Base-by-base conservation (phyloP, 2,888 invertebrate genomes). In the Helleia helle region DNA sequence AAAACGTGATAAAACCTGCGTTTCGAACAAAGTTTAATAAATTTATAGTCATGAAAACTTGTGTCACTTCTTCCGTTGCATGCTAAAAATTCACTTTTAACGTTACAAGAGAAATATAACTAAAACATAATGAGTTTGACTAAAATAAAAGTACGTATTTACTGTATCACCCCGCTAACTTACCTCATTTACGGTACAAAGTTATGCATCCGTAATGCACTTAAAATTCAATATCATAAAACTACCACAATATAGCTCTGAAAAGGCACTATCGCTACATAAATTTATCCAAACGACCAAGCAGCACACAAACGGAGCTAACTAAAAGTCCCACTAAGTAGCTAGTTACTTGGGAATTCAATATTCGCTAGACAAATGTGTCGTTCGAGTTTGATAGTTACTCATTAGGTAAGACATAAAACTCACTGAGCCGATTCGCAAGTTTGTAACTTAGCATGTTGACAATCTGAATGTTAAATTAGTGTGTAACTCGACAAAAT, bases 341-440 rank as follows among this genome's bases (percentile, higher is more conserved):
- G 18, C 11, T 34, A 18, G 56, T 53, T 43, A 51, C 58, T 46
- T 47, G 65, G 60, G 66, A 71, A 73, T 75, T 68, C 73, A 74
- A 75, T 75, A 75, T 72, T 70, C 71, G 68, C 65, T 66, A 75
- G 72, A 72, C 72, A 71, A 75, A 79, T 75, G 70, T 65, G 63
- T 62, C 62, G 66, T 63, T 59, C 51, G 58, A 76, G 71, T 77
- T 77, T 71, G 69, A 75, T 75, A 76, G 76, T 75, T 74, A 69
- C 74, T 71, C 71, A 71, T 75, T 75, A 75, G 62, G 51, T 59
- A 60, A 51, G 53, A 30, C 59, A 40, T 43, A 46, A 49, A 46
- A 50, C 51, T 50, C 48, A 53, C 47, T 61, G 67, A 68, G 62
- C 59, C 56, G 60, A 58, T 64, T 66, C 58, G 49, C 54, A 59